These are phyloP conservation scores for Charadrius vociferus DNA, from an alignment of 2,113 vertebrate genomes.

Conservation along the genomic window DNA sequence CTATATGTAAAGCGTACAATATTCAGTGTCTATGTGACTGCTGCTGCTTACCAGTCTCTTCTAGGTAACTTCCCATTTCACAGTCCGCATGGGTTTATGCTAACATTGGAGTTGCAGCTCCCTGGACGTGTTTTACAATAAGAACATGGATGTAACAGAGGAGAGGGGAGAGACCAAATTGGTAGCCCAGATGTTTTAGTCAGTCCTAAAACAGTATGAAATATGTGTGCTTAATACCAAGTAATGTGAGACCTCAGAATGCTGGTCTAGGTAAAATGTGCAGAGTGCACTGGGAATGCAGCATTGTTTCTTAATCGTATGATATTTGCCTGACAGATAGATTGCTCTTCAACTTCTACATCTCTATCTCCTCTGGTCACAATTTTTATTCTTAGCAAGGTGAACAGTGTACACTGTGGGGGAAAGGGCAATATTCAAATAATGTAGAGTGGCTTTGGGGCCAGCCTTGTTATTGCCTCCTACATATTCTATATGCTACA, in stretches of 20 bases:
- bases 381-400: not conserved
- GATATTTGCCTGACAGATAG: not conserved
- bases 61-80: not conserved
- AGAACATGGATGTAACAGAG: not conserved
- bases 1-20: not conserved
- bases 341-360: not conserved
- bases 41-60: not conserved
- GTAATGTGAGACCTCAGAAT: not conserved
- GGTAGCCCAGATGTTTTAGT: not conserved
- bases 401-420: not conserved
- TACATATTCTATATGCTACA: not conserved
- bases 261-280: not conserved
- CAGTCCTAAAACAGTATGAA: not conserved
- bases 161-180: not conserved
- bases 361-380: not conserved
- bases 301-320: not conserved
- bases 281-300: not conserved
- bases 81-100: not conserved
- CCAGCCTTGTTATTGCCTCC: fast-evolving
- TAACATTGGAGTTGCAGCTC: not conserved
- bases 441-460: not conserved
- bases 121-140: not conserved
- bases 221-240: not conserved
- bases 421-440: not conserved
- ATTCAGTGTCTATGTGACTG: fast-evolving